Percentiles rank a stretch among this genome's conserved stretches.
phyloP scores from a whole-genome alignment of 2,113 vertebrate genomes.

The Casuarius casuarius region DNA sequence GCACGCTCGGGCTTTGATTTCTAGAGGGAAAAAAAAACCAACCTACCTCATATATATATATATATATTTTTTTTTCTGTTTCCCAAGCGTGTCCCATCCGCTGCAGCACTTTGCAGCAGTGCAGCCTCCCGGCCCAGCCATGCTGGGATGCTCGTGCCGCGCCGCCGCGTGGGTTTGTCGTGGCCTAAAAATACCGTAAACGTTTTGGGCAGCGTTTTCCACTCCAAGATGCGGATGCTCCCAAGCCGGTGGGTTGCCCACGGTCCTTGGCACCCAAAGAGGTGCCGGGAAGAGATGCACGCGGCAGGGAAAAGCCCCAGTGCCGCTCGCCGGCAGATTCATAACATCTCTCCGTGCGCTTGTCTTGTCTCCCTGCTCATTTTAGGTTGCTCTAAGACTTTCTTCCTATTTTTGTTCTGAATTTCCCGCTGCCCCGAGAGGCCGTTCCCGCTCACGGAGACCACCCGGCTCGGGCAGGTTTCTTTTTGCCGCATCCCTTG shows the following conservation, averaged over 20 bases:
- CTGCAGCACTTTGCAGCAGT: too few species aligned
- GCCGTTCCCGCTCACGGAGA: not conserved
- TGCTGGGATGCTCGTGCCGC: not conserved
- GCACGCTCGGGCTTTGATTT: too few species aligned
- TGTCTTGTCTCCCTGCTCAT: rapidly evolving
- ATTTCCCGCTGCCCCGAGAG: rapidly evolving
- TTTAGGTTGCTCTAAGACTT: not conserved
- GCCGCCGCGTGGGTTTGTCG: slow-evolving; percentile 6
- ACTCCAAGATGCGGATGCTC: slow-evolving; percentile 52
- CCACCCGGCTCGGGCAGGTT: not conserved
- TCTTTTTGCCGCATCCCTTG: not conserved
- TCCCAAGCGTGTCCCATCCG: too few species aligned
- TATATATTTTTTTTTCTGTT: too few species aligned
- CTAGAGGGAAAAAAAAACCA: too few species aligned
- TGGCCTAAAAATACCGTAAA: slow-evolving; percentile 58
- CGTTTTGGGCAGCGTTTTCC: slow-evolving; percentile 48
- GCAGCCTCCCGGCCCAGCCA: not conserved
- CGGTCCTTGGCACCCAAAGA: slow-evolving; percentile 56
- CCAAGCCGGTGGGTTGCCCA: not conserved
- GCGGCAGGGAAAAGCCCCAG: too few species aligned
- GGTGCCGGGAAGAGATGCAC: too few species aligned
- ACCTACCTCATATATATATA: too few species aligned
- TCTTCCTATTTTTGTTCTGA: not conserved
- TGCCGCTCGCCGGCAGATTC: too few species aligned
- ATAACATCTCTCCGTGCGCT: too few species aligned